A percentile compares a stretch with the other conserved stretches of the same genome.
phyloP scores from a whole-genome alignment of 1,140 invertebrate species.

The Musca vetustissima region DNA sequence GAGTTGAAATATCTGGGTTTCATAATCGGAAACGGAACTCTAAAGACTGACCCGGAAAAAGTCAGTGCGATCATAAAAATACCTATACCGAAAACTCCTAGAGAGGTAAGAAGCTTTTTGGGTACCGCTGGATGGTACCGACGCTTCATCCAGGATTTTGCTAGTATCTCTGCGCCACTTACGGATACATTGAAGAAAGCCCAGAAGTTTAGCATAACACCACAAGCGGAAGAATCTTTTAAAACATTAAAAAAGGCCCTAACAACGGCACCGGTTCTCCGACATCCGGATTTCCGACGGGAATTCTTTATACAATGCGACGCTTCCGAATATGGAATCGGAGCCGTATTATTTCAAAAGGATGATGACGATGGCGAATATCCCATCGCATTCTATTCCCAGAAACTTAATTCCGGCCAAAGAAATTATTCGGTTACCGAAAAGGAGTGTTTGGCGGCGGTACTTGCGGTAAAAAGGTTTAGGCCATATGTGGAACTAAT shows the following conservation, averaged over 20 bases:
- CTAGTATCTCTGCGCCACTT: not conserved
- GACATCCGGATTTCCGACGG: not conserved
- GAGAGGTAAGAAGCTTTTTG: not conserved
- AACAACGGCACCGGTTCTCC: not conserved
- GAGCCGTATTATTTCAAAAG: not conserved
- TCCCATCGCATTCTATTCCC: conserved; percentile 15
- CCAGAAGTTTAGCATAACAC: not conserved
- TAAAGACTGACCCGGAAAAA: not conserved
- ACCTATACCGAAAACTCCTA: too few species aligned
- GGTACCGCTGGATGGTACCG: not conserved
- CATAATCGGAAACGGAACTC: not conserved
- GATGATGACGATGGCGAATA: not conserved
- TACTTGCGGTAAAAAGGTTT: not conserved
- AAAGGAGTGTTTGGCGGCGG: conserved; percentile 25
- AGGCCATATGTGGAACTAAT: too few species aligned
- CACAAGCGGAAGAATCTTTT: not conserved
- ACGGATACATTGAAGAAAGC: not conserved
- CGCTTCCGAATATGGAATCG: not conserved
- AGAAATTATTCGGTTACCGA: conserved; percentile 26
- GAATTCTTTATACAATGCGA: not conserved
- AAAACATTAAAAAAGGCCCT: not conserved
- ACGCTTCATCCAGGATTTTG: not conserved
- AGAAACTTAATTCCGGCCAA: conserved; percentile 19
- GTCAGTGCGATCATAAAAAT: not conserved
- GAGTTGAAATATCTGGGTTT: too few species aligned